Base-by-base conservation (phyloP, 2,888 invertebrate genomes). In the Chaetogeoica ovagalla region DNA sequence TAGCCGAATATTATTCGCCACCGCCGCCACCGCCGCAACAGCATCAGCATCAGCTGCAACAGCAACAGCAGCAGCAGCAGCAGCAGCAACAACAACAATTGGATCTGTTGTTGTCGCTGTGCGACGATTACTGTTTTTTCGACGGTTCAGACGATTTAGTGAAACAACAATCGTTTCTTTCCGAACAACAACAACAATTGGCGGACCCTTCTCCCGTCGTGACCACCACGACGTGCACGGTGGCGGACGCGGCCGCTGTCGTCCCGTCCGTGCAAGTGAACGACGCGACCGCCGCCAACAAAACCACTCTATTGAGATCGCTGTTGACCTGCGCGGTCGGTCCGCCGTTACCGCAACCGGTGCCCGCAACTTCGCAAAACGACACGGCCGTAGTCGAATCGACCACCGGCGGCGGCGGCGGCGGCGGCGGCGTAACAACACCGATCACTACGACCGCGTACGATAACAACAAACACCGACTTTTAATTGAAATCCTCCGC, bases 401-500 rank as follows among this genome's bases (percentile, higher is more conserved):
- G 23, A 77, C 77, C 52, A 70, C 77, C 15, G 69, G 43, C 2
- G 7, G 63, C 9, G 19, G 17, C 30, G 1, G 2, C 15, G 57
- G 8, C 52, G 17, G 11, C 52, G 39, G 11, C 63, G 15, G 11
- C 15, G 15, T 9, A 21, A n/a, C 3, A 23, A 75, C 7, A 37
- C 13, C 19, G 23, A 21, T 39, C 57, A 30, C 17, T n/a, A 9
- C 23, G 17, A 37, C 37, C 30, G 30, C 30, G 30, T 30, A 30
- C 30, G 60, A 70, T 11, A 48, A n/a, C 23, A 69, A 69, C 62
- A 77, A 59, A 62, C 77, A 77, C 2, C 48, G 62, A 9, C 62
- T 77, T 21, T 19, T 77, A 19, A 70, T 77, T 17, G 77, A 77
- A 63, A 77, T 77, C 70, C 23, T 77, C 19, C 59, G 70, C 3